Evolutionary conservation across 2,113 vertebrate genomes (phyloP).

Genomic region (Tychaedon coryphoeus): DNA sequence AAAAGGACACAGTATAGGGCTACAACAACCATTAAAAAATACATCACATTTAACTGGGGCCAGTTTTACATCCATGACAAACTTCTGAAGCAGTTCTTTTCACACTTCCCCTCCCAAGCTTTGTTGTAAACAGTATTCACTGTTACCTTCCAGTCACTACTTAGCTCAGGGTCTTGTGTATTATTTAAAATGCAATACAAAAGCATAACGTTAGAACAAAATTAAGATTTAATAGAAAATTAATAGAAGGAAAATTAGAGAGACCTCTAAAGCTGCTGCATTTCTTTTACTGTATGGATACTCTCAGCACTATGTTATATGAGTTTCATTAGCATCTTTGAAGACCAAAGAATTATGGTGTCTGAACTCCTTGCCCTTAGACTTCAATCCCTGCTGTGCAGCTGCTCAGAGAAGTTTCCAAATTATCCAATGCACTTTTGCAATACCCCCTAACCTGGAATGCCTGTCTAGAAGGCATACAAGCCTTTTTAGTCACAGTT

Average conservation of each 20-base stretch:
- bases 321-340: background rate
- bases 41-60: background rate
- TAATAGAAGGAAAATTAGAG: background rate
- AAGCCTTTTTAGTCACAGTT: background rate
- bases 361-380: background rate
- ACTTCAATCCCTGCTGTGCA: background rate
- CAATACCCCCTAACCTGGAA: background rate
- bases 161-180: background rate
- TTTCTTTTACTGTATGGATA: background rate
- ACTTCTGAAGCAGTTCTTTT: background rate
- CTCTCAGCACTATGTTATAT: background rate
- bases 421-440: background rate
- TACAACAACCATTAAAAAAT: background rate
- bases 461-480: background rate
- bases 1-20: background rate
- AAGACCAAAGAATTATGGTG: background rate
- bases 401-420: background rate
- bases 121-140: background rate
- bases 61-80: background rate
- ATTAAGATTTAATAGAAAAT: background rate
- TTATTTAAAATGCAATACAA: background rate
- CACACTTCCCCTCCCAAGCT: background rate
- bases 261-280: rapidly evolving
- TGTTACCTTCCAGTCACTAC: background rate
- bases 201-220: background rate